A percentile compares a stretch with the other conserved stretches of the same genome.
Conservation (phyloP, 2,113 vertebrate species). For the Limnothrissa miodon region DNA sequence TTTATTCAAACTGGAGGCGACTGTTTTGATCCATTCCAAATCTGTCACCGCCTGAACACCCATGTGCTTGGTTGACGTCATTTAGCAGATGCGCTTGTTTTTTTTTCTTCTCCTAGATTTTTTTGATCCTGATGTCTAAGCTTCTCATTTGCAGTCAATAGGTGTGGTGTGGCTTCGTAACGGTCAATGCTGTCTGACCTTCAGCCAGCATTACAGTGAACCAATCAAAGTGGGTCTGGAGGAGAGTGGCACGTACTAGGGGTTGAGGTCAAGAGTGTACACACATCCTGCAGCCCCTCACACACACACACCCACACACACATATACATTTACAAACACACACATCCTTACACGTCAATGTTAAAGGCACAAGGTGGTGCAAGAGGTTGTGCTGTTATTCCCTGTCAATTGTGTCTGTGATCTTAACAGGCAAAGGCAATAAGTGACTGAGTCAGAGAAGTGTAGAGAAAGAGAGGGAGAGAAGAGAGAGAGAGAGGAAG, state of each 20-base stretch:
- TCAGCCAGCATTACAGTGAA: constrained; percentile 60
- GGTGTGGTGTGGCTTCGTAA: constrained; percentile 47
- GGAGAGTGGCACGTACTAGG: constrained; percentile 27
- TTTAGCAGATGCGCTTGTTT: constrained; percentile 17
- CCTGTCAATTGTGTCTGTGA: background rate
- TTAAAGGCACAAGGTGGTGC: background rate
- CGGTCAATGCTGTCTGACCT: constrained; percentile 73
- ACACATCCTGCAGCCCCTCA: constrained; percentile 22
- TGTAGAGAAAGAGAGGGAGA: background rate
- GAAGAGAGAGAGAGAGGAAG: constrained; percentile 13
- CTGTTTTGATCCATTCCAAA: constrained; percentile 42
- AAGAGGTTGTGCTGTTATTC: constrained; percentile 23
- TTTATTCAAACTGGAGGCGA: constrained; percentile 29
- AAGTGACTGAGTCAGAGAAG: background rate
- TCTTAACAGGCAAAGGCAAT: background rate
- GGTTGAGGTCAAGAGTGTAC: constrained; percentile 42
- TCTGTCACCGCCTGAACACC: background rate
- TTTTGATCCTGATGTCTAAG: constrained; percentile 29
- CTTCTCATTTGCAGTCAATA: constrained; percentile 69
- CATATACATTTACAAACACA: constrained; percentile 17
- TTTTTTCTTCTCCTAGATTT: constrained; percentile 18
- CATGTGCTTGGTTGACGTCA: background rate
- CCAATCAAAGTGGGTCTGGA: constrained; percentile 49
- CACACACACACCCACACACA: constrained; percentile 29
- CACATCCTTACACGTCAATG: constrained; percentile 20